Conservation (phyloP, 1,140 invertebrate species). For the Calephelis nemesis region DNA sequence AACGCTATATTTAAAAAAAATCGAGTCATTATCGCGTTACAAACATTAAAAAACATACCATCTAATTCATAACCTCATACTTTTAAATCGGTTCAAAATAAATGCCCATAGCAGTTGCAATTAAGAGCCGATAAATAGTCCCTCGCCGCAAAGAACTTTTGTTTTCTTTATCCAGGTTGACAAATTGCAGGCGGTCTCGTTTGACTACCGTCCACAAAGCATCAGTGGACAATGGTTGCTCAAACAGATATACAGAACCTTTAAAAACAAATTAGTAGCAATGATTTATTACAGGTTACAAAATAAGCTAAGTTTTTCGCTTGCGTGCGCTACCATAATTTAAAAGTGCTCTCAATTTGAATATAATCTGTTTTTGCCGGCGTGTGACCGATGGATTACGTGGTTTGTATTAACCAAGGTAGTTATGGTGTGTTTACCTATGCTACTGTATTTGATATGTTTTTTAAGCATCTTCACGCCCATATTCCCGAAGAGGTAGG, state of each 20-base stretch:
- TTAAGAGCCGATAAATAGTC: neutral
- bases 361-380: slow-evolving; percentile 66
- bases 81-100: neutral
- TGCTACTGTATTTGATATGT: neutral
- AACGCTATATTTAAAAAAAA: no score
- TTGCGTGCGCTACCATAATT: slow-evolving; percentile 74
- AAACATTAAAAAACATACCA: no score
- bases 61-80: no score
- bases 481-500: no score
- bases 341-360: slow-evolving; percentile 74
- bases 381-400: slow-evolving; percentile 43
- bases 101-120: neutral
- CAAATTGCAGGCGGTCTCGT: slow-evolving; percentile 62
- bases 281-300: slow-evolving; percentile 75
- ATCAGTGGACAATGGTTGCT: slow-evolving; percentile 64
- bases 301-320: slow-evolving; percentile 51
- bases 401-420: neutral
- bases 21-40: no score
- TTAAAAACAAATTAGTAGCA: slow-evolving; percentile 77
- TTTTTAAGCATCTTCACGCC: no score
- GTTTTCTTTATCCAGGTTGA: slow-evolving; percentile 55
- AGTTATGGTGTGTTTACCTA: neutral
- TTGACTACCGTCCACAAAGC: slow-evolving; percentile 50
- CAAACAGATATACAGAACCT: slow-evolving; percentile 68
- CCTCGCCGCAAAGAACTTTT: slow-evolving; percentile 38